phyloP scores from a whole-genome alignment of 2,797 vertebrate genomes.

The Hyperoplus lanceolatus region DNA sequence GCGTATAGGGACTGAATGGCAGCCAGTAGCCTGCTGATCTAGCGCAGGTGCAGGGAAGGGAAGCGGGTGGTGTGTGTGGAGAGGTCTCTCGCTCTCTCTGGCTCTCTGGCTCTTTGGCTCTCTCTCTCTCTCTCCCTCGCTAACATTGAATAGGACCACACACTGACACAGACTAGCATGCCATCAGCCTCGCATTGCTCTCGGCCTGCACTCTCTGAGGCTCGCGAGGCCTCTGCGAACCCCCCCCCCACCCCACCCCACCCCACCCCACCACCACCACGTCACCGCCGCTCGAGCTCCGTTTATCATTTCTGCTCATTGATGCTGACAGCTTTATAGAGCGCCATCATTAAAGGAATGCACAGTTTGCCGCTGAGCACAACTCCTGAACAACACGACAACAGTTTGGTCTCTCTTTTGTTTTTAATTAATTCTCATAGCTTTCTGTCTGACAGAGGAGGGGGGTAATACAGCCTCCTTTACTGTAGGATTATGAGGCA shows the following conservation, averaged over 20 bases:
- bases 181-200: conserved; percentile 87
- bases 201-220: conserved; percentile 82
- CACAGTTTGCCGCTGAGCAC: conserved; percentile 34
- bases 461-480: too few relatives aligned
- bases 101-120: conserved; percentile 16
- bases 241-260: background rate
- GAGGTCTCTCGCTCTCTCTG: conserved; percentile 22
- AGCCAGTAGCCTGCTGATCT: conserved; percentile 93
- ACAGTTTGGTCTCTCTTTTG: background rate
- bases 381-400: background rate
- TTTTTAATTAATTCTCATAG: background rate
- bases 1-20: conserved; percentile 89
- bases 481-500: too few relatives aligned
- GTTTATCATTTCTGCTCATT: conserved; percentile 77
- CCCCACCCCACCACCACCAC: conserved; percentile 7
- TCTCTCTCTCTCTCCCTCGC: conserved; percentile 50
- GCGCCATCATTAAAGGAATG: conserved; percentile 63
- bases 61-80: conserved; percentile 80
- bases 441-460: background rate
- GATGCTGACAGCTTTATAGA: conserved; percentile 76
- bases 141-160: conserved; percentile 95
- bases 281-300: conserved; percentile 58
- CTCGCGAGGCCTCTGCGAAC: conserved; percentile 51
- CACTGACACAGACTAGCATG: conserved; percentile 95
- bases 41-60: conserved; percentile 94